Evolutionary conservation across 2,797 vertebrate species (phyloP).

Genomic region (Platyrinchus mystaceus): DNA sequence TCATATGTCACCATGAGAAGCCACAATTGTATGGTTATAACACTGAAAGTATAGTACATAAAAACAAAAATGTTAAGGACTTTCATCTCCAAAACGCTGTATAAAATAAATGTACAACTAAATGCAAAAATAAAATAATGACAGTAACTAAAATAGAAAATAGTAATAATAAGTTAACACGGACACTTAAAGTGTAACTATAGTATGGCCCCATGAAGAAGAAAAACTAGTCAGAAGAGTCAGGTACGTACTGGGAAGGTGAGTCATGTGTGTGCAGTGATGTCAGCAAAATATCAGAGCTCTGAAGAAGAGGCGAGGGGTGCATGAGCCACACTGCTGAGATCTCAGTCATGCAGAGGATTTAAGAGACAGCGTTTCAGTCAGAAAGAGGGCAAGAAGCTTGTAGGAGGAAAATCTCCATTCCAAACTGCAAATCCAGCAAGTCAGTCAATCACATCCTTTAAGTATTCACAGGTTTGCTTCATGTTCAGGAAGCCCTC

Average conservation of each 20-base stretch:
- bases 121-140: slow-evolving; percentile 62
- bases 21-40: slow-evolving; percentile 78
- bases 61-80: slow-evolving; percentile 72
- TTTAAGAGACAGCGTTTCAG: not conserved
- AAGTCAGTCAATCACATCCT: not conserved
- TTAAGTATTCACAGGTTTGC: not conserved
- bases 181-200: slow-evolving; percentile 13
- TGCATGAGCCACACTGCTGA: not conserved
- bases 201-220: not conserved
- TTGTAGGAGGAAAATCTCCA: not conserved
- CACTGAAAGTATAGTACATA: slow-evolving; percentile 79
- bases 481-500: not conserved
- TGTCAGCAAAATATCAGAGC: not conserved
- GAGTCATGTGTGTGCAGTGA: not conserved
- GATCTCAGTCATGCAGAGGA: not conserved
- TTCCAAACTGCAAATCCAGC: not conserved
- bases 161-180: slow-evolving; percentile 36
- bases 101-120: slow-evolving; percentile 52
- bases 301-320: not conserved
- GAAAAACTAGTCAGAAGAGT: not conserved
- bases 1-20: slow-evolving; percentile 78
- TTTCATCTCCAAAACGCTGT: slow-evolving; percentile 31
- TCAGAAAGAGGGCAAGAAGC: not conserved
- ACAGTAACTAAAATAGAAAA: slow-evolving; percentile 49
- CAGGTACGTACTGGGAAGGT: not conserved